A percentile compares a stretch with the other conserved stretches of the same genome.
Conservation (phyloP, 2,797 vertebrate genomes). For the Peromyscus aztecus region DNA sequence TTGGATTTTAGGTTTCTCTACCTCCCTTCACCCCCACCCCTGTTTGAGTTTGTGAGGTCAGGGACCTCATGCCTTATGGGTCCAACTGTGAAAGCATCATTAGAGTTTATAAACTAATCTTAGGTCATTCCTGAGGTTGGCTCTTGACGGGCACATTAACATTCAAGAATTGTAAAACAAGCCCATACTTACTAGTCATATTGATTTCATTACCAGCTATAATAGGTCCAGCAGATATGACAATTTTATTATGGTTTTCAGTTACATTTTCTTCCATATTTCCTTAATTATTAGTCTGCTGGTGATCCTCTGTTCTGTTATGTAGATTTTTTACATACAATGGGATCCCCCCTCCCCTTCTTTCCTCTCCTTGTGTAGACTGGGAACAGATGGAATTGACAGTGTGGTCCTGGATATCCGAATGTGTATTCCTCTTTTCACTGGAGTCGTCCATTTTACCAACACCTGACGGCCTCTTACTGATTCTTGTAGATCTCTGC, state of each 20-base stretch:
- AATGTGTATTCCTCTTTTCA: not conserved
- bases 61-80: not conserved
- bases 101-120: not conserved
- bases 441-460: not conserved
- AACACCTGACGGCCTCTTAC: not conserved
- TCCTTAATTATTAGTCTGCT: conserved; percentile 19
- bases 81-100: not conserved
- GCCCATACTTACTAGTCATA: not conserved
- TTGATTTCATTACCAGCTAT: not conserved
- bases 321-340: not conserved
- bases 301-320: not conserved
- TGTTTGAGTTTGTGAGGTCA: not conserved
- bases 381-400: not conserved
- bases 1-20: not conserved
- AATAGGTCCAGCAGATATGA: not conserved
- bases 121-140: not conserved
- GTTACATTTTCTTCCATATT: not conserved
- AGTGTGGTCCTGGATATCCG: not conserved
- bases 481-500: not conserved
- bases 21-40: not conserved
- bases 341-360: not conserved
- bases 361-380: not conserved
- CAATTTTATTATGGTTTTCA: not conserved
- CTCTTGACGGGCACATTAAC: not conserved
- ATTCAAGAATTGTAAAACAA: not conserved